A percentile compares a stretch with the other conserved stretches of the same genome.
These are phyloP conservation scores for Erythrolamprus reginae DNA, from an alignment of 2,113 vertebrate species.

Conservation along the genomic window DNA sequence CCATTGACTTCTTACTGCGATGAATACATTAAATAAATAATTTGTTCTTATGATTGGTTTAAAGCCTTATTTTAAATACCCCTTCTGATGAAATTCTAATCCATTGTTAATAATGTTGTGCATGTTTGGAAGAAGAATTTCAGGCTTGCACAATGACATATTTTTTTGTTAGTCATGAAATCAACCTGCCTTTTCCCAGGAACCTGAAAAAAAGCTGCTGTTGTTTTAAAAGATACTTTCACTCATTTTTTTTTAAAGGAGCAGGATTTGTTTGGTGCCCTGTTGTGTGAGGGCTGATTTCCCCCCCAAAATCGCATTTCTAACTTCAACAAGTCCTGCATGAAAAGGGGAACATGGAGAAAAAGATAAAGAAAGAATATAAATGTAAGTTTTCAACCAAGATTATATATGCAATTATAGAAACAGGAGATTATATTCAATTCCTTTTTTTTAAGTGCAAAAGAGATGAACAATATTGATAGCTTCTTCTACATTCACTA, in stretches of 20 bases:
- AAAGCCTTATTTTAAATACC: neutral
- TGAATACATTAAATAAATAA: neutral
- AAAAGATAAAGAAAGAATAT: neutral
- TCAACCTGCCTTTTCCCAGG: neutral
- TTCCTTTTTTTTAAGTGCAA: neutral
- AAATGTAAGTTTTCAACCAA: conserved; percentile 3
- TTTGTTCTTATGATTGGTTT: neutral
- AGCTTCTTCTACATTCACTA: neutral
- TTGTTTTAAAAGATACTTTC: neutral
- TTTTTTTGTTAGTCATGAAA: neutral
- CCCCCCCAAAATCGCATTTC: neutral
- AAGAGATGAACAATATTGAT: neutral
- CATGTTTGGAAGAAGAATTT: neutral
- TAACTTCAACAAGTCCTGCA: neutral
- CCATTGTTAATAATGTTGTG: neutral
- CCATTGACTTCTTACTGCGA: neutral
- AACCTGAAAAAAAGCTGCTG: neutral
- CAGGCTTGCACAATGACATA: neutral
- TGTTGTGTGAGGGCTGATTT: neutral
- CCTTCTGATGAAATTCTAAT: neutral
- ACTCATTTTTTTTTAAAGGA: neutral
- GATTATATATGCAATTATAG: neutral
- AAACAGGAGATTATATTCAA: conserved; percentile 12
- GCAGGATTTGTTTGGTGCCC: neutral
- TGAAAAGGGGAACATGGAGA: neutral